These are phyloP conservation scores for Oenanthe oenanthe DNA, from an alignment of 2,113 vertebrate genomes.

Conservation along the genomic window DNA sequence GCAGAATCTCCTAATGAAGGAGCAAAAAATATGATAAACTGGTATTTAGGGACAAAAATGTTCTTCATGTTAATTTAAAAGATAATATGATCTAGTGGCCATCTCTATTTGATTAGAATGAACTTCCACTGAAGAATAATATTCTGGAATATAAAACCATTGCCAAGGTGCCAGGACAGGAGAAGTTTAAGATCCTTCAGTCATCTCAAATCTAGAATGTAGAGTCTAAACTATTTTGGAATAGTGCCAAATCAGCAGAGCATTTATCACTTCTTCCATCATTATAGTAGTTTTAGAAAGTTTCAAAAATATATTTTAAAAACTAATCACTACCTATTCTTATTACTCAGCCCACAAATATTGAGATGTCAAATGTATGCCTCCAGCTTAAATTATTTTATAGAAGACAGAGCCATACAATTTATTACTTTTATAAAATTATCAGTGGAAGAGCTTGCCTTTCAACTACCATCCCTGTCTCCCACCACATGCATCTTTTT, in stretches of 20 bases:
- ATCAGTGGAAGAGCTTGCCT: background rate
- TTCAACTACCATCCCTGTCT: background rate
- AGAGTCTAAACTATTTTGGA: background rate
- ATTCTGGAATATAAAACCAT: background rate
- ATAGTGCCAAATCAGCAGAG: background rate
- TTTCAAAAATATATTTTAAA: background rate
- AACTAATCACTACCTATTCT: background rate
- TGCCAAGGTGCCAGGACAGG: background rate
- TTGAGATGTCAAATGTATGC: background rate
- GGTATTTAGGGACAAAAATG: background rate
- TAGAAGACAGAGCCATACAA: background rate
- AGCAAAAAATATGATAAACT: background rate
- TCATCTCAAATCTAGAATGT: background rate
- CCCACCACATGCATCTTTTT: background rate
- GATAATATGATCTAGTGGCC: background rate
- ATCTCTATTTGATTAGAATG: background rate
- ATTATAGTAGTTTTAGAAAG: background rate
- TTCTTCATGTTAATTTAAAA: background rate
- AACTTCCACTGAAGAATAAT: background rate
- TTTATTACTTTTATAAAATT: background rate
- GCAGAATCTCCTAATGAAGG: background rate
- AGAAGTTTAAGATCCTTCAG: background rate
- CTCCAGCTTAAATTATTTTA: background rate
- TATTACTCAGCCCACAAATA: background rate
- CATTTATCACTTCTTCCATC: background rate